phyloP scores from a whole-genome alignment of 2,113 vertebrate species.

The Rhagologus leucostigma region DNA sequence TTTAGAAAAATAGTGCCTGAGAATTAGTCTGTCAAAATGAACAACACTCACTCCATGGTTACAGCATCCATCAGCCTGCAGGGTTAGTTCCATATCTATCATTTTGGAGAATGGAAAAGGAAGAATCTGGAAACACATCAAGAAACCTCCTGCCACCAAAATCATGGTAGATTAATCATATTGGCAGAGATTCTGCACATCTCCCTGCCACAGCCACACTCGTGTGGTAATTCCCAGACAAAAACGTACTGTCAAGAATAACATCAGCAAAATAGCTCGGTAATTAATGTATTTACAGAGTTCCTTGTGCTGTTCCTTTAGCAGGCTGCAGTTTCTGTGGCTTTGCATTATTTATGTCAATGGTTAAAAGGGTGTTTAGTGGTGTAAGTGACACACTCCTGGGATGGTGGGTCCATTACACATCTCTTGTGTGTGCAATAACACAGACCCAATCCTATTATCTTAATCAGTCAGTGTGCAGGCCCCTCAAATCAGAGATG shows the following conservation, averaged over 20 bases:
- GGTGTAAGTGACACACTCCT: neutral
- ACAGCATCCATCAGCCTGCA: neutral
- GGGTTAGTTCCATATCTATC: neutral
- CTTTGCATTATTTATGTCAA: neutral
- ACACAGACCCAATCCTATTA: neutral
- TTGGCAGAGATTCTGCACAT: neutral
- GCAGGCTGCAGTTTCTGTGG: neutral
- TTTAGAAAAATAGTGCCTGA: neutral
- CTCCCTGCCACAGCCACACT: neutral
- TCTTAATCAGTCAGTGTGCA: neutral
- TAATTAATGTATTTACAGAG: neutral
- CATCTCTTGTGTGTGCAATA: neutral
- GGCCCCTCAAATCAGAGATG: neutral
- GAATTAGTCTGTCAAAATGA: neutral
- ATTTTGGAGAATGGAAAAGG: neutral
- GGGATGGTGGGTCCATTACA: neutral
- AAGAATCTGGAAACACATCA: neutral
- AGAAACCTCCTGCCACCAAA: neutral
- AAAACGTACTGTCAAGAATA: neutral
- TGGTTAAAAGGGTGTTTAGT: neutral
- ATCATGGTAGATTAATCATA: neutral
- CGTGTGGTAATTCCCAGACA: neutral
- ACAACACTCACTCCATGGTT: neutral
- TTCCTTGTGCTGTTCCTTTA: neutral
- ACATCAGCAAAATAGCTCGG: neutral